Percentiles rank a stretch among this genome's conserved stretches.
These are phyloP conservation scores for Pteropus alecto DNA, from an alignment of 2,113 vertebrate genomes.

Conservation along the genomic window DNA sequence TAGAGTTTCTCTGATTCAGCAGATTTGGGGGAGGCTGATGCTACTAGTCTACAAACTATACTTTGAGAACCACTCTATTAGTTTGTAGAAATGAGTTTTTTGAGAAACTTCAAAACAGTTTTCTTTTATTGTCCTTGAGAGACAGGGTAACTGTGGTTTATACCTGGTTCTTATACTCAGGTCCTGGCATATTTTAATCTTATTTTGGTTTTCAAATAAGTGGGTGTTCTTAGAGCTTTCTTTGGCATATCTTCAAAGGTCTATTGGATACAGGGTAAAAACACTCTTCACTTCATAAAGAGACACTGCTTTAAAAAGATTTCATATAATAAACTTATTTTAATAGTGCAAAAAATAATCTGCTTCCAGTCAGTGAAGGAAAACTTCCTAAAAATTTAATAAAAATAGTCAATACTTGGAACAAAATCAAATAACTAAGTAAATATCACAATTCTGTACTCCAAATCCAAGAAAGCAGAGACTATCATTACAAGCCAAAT, in stretches of 20 bases:
- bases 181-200: background rate
- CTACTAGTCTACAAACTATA: background rate
- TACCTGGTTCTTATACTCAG: background rate
- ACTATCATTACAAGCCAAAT: constrained; percentile 24
- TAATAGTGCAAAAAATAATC: constrained; percentile 59
- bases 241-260: constrained; percentile 7
- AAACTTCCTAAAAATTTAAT: constrained; percentile 25
- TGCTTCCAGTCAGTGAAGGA: constrained; percentile 6
- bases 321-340: constrained; percentile 39
- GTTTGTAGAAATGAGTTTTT: background rate
- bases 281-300: constrained; percentile 20
- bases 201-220: background rate
- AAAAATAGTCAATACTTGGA: constrained; percentile 32
- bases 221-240: background rate
- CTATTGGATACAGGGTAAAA: constrained; percentile 1
- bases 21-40: background rate
- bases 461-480: constrained; percentile 31
- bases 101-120: background rate
- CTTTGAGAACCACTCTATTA: background rate
- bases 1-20: background rate
- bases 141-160: background rate
- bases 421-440: constrained; percentile 42
- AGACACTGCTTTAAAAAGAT: constrained; percentile 28
- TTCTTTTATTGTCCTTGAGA: background rate
- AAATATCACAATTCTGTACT: constrained; percentile 47